Evolutionary conservation across 2,888 invertebrate genomes (phyloP), one percentile per base, ranked within the genome.

Genomic region (Anagyrus pseudococci): DNA sequence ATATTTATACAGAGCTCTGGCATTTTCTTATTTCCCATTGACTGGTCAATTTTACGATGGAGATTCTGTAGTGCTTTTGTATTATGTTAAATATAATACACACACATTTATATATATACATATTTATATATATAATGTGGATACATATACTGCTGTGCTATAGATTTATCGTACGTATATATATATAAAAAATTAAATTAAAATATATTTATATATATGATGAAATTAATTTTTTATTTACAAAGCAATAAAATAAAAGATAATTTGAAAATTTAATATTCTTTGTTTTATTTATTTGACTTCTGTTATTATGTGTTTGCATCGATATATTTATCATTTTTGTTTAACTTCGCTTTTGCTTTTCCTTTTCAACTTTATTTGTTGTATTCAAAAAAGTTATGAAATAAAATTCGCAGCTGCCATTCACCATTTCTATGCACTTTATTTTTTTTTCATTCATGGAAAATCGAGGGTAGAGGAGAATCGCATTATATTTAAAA

Each of bases 161-260:
- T 66, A 66, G 66, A 63, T 63, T 63, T 66, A 66, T 63, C 66
- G 67, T 73, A 62, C 65, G 61, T 58, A 70, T 72, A 71, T 67
- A 69, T 44, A 67, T n/a, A n/a, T n/a, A n/a, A n/a, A n/a, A n/a
- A n/a, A n/a, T 65, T 61, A 40, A 67, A 64, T 65, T 68, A 62
- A 65, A 62, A 64, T 64, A 62, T 65, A 67, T 62, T 58, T 62
- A 71, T 70, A 69, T 69, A 70, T 70, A 72, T 72, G 29, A 48
- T 56, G 41, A 66, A 63, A 60, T 66, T 60, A 66, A 60, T 66
- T 66, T 66, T 66, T 63, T 66, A 66, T 66, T 60, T 70, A 73
- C 68, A 70, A 68, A 70, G 68, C 68, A 69, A 67, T 66, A 67
- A 69, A 70, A 70, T 70, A 71, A 68, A 70, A 66, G n/a, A 70